These are phyloP conservation scores for Hypsibius dujardini DNA, from an alignment of 1,140 invertebrate genomes.

Conservation along the genomic window DNA sequence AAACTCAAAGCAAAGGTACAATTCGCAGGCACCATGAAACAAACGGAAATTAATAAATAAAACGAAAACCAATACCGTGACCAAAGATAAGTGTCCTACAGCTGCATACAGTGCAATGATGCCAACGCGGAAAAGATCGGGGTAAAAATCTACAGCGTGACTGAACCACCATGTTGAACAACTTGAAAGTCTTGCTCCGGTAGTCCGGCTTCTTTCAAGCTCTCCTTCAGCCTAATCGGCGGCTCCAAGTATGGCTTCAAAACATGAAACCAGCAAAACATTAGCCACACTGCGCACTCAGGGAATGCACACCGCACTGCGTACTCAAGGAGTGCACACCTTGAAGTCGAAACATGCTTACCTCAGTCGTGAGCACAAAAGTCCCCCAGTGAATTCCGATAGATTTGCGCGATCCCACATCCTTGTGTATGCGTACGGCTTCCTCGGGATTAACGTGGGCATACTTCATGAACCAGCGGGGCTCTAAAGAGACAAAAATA, in stretches of 20 bases:
- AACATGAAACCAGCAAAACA: not conserved
- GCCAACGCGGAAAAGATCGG: too few relatives aligned
- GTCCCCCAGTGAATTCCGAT: constrained; percentile 34
- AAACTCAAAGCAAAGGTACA: too few relatives aligned
- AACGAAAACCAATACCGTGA: too few relatives aligned
- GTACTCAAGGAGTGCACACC: too few relatives aligned
- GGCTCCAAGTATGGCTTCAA: constrained; percentile 6
- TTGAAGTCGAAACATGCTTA: constrained; percentile 17
- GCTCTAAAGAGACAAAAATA: not conserved
- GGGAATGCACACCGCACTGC: too few relatives aligned
- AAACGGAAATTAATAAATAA: too few relatives aligned
- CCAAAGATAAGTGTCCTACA: too few relatives aligned
- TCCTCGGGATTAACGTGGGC: constrained; percentile 38
- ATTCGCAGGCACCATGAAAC: too few relatives aligned
- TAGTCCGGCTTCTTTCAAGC: not conserved
- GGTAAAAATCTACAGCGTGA: not conserved
- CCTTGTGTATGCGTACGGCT: constrained; percentile 36
- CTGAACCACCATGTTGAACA: not conserved
- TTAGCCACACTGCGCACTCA: not conserved
- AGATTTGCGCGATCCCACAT: constrained; percentile 28
- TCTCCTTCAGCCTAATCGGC: not conserved
- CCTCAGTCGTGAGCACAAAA: constrained; percentile 29
- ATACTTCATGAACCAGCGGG: constrained; percentile 33
- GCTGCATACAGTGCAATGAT: too few relatives aligned
- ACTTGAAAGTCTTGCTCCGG: not conserved